Base-by-base conservation (phyloP, 1,140 invertebrate genomes). In the Solenopsis fugax region DNA sequence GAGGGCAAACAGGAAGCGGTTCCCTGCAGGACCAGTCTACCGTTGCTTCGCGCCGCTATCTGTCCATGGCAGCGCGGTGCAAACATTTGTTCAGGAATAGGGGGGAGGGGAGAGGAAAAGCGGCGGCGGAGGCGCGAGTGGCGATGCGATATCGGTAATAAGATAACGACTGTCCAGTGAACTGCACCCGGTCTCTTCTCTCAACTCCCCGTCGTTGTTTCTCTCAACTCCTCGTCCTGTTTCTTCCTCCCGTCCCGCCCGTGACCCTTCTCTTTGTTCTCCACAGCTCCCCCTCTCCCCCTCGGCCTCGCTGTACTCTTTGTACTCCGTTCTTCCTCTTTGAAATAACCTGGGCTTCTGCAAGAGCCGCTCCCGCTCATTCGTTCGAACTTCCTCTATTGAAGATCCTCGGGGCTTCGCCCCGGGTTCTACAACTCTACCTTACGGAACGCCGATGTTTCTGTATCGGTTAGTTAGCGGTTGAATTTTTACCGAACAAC, bases 21-120 rank as follows among this genome's bases (percentile, higher is more conserved):
- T 88, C 87, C 90, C 89, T 62, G 88, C 88, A 87, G 86, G 87
- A 88, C 87, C 89, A 80, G 58, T 88, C 81, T 80, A 85, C 85
- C 72, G 77, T 81, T 67, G 88, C 80, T 87, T 81, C 65, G 69
- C 89, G n/a, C 87, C 69, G 58, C 90, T 91, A 91, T 91, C 90
- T 91, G 89, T 90, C 77, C 72, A 75, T 73, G 78, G 80, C 87
- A 89, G 88, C 54, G 48, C 85, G 90, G 87, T 29, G 92, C 93
- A 94, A 94, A 94, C 93, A 94, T 94, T 94, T 93, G 93, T 92
- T 93, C 92, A 92, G 92, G 89, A 92, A 81, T 2, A 29, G 29
- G 29, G 29, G 29, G 72, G 82, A 88, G 85, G 4, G 67, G 72
- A 76, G 75, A 84, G 75, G 86, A 89, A 88, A 90, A 84, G n/a